Evolutionary conservation across 2,888 invertebrate species (phyloP), one percentile per base, ranked within the genome.

Genomic region (Glomeris marginata): DNA sequence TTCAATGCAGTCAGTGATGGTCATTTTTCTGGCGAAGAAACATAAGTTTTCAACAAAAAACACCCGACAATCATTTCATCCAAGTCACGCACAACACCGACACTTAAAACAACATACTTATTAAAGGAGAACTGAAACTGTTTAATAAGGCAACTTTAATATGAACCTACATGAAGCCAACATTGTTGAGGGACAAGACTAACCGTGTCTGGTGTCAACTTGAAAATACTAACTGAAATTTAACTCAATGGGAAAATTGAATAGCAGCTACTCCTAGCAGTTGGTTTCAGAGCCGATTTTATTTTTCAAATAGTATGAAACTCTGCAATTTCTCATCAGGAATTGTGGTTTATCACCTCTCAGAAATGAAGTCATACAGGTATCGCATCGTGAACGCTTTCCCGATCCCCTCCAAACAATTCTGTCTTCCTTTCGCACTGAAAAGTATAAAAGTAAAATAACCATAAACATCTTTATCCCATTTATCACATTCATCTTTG

Each of bases 1-100:
- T 60, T 88, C 81, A 48, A 91, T 72, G 53, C 81, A 76, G 66
- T 94, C 92, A 34, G 81, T 76, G 18, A 95, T 71, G 1, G 71
- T 69, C 36, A 66, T 55, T 55, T 68, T 68, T 58, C 51, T 60
- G 55, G 8, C 48, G 40, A 52, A 42, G 35, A 41, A 10, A n/a
- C 35, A 16, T 18, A 11, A 47, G 8, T 21, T n/a, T n/a, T n/a
- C n/a, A n/a, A n/a, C n/a, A 13, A 13, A 36, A 36, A n/a, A n/a
- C n/a, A n/a, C n/a, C n/a, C n/a, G n/a, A n/a, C n/a, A n/a, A n/a
- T n/a, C n/a, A n/a, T n/a, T n/a, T n/a, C n/a, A n/a, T n/a, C n/a
- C n/a, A n/a, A n/a, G n/a, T n/a, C n/a, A n/a, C n/a, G n/a, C n/a
- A n/a, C n/a, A n/a, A n/a, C n/a, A n/a, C n/a, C n/a, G n/a, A n/a